Base-by-base conservation (phyloP, 2,888 invertebrate genomes). In the Dryobota labecula region DNA sequence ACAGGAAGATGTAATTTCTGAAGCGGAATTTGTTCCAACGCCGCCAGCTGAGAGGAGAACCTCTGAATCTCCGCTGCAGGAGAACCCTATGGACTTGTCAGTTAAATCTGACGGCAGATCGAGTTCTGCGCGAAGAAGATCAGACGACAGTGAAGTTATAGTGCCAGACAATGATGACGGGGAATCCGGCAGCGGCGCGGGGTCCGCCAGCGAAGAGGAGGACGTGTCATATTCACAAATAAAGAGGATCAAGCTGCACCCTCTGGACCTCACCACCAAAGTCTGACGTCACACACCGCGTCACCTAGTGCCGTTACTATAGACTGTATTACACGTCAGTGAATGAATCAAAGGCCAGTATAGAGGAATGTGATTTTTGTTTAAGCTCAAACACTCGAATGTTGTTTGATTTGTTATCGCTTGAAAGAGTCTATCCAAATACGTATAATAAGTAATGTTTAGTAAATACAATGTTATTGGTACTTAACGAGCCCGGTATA, bases 81-180 rank as follows among this genome's bases (percentile, higher is more conserved):
- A 98, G 82, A 97, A 97, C 88, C 98, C 98, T 2, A 98, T 98
- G 91, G 98, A 98, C 89, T 92, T 98, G 79, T 98, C 98, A 49
- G 97, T 98, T 94, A 98, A 97, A 87, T 96, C 97, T 0, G 96
- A 96, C 33, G 97, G 97, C 56, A 95, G 97, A 73, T 95, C 94
- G 36, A 96, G 96, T 84, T 94, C 96, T 0, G 95, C 95, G 64
- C 90, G 96, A 71, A 92, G 95, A 84, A 90, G 94, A 82, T 95
- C 96, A 0, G 95, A 95, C 66, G 95, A 95, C 83, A 97, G 96
- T 83, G 96, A 97, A 82, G 94, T 93, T 11, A 92, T 94, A 73
- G 88, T 92, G 7, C 94, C 92, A 2, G 96, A 96, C 69, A 88
- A 94, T 65, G 96, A 96, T 0, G 96, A 95, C 38, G 92, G 91